Evolutionary conservation across 1,140 invertebrate species (phyloP), one percentile per base, ranked within the genome.

Genomic region (Diachasmimorpha longicaudata): DNA sequence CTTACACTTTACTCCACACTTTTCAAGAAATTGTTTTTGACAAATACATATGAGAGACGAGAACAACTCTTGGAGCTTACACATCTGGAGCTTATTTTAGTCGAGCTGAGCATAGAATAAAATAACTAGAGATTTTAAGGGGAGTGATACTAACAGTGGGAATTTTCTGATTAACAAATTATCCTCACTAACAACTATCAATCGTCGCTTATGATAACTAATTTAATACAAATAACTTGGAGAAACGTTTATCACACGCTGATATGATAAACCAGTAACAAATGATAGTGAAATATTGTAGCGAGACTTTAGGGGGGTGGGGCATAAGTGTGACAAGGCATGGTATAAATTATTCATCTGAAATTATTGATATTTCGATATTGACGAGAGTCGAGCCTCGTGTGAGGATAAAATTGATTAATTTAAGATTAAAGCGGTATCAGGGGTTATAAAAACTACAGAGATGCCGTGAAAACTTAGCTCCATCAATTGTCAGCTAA

Each of bases 321-420:
- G 80, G 82, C 78, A 83, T 86, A 87, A 88, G 87, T 89, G 87
- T 89, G 88, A 89, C 88, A 89, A 89, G 88, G 84, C 82, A 86
- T 87, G 86, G 85, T 83, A 85, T 36, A 72, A 63, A 70, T 37
- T 31, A 63, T 70, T 14, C 13, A 23, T 66, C 48, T 31, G 72
- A 55, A 3, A 58, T 10, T 58, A 42, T 10, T 1, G 13, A 42
- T 42, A 42, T 42, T 42, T 13, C 39, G 13, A 42, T 13, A 42
- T 42, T 31, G 31, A 31, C 6, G 9, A 42, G 39, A 42, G 39
- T 42, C 2, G 9, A 13, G 13, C 4, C 39, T 42, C 9, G 4
- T 13, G 39, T 42, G 39, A 42, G 39, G 39, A 42, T 42, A 13
- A 42, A 42, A 31, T 31, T 31, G 2, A 31, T 31, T 31, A 31